Conservation (phyloP, 2,797 vertebrate species). For the Bradypodion pumilum region DNA sequence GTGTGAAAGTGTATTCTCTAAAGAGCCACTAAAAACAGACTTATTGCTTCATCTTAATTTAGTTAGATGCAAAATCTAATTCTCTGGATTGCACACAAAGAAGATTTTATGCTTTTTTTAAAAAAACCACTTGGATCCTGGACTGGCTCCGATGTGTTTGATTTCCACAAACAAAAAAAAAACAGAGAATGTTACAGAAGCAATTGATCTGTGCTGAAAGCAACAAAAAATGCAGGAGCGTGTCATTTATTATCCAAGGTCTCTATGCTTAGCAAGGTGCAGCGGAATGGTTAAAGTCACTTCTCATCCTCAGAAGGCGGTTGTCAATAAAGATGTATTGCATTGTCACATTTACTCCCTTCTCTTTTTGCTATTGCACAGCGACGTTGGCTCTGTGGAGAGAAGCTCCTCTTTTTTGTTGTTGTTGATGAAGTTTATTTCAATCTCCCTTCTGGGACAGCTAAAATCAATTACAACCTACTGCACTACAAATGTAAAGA, state of each 20-base stretch:
- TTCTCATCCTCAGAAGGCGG: background rate
- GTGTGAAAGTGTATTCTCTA: background rate
- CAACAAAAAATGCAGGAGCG: background rate
- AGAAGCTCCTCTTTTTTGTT: too few relatives aligned
- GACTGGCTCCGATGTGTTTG: background rate
- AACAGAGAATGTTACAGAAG: slow-evolving; percentile 21
- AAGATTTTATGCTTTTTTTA: background rate
- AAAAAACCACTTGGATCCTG: background rate
- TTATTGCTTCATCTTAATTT: background rate
- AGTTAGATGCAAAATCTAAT: background rate
- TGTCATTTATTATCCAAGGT: background rate
- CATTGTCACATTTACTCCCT: too few relatives aligned
- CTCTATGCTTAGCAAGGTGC: background rate
- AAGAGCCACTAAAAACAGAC: background rate
- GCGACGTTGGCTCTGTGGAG: background rate
- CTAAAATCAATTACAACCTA: too few relatives aligned
- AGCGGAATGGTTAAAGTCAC: background rate
- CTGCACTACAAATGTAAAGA: too few relatives aligned
- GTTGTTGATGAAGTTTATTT: too few relatives aligned
- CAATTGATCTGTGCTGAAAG: background rate
- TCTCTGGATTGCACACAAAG: background rate
- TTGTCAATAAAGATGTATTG: background rate
- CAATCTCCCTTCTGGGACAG: too few relatives aligned
- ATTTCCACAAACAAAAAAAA: slow-evolving; percentile 5
- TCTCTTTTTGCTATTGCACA: background rate